Percentiles rank a stretch among this genome's conserved stretches.
phyloP scores from a whole-genome alignment of 2,888 invertebrate species.

The Smittia sp. region DNA sequence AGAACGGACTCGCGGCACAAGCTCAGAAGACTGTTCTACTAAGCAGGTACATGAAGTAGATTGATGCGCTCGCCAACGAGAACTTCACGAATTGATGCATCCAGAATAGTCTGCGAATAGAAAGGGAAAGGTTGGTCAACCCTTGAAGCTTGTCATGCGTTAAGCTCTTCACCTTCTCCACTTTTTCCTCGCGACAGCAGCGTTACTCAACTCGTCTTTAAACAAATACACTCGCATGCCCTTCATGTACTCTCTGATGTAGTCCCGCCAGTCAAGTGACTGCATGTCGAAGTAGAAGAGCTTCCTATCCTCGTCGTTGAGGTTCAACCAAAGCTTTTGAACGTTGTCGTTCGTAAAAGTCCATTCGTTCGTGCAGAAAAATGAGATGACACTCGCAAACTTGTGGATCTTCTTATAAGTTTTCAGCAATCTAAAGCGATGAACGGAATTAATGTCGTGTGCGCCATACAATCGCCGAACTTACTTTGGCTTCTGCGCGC shows the following conservation, averaged over 20 bases:
- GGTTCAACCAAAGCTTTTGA: constrained; percentile 57
- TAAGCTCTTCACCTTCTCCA: constrained; percentile 57
- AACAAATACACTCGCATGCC: constrained; percentile 71
- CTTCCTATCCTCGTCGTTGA: constrained; percentile 60
- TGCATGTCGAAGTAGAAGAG: constrained; percentile 71
- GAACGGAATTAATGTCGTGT: not conserved
- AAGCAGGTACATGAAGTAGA: constrained; percentile 14
- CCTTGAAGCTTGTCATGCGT: not conserved
- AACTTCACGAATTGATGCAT: constrained; percentile 30
- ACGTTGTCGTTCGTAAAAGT: constrained; percentile 63
- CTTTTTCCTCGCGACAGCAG: constrained; percentile 61
- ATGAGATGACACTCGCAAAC: constrained; percentile 67
- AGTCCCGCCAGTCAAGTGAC: constrained; percentile 72
- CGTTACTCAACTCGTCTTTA: constrained; percentile 66
- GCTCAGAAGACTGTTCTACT: constrained; percentile 5
- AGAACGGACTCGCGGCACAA: not conserved
- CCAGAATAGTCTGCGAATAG: constrained; percentile 35
- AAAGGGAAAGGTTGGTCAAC: too few species aligned
- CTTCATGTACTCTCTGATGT: constrained; percentile 65
- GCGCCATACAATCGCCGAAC: constrained; percentile 43
- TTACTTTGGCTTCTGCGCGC: constrained; percentile 67
- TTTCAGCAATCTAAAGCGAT: constrained; percentile 62
- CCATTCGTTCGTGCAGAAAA: constrained; percentile 71
- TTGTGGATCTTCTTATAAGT: constrained; percentile 73
- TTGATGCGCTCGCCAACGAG: not conserved